Base-by-base conservation (phyloP, 2,888 invertebrate species). In the Brachylomia viminalis region DNA sequence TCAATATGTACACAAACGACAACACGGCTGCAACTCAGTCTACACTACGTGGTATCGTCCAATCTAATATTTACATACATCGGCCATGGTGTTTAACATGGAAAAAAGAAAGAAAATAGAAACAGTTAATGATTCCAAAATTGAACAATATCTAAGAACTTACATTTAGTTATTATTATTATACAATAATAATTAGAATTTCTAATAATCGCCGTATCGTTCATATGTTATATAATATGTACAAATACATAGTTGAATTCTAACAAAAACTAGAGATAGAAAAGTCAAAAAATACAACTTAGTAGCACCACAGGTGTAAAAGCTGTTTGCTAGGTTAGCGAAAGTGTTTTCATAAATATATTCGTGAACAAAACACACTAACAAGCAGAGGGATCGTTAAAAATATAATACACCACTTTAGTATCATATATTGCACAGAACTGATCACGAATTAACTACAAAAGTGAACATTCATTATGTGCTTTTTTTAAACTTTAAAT, bases 271-370 rank as follows among this genome's bases (percentile, higher is more conserved):
- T 3, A 62, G 54, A n/a, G 64, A 73, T 27, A 62, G 13, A 65
- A 52, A 38, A 72, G 47, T 47, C 47, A 72, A 73, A 42, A 70
- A 78, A 77, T 69, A 82, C 75, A 91, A 90, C 84, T 89, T 90
- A 90, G 79, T 90, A 91, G 91, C 91, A 91, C 91, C 91, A 87
- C 82, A 81, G 80, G 80, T 85, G 84, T 83, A 83, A 80, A 83
- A 80, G 77, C 82, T 84, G 85, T 77, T 64, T 59, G 49, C 61
- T 58, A 45, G 23, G 38, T 42, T 62, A 72, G 61, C 52, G n/a
- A 49, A 47, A n/a, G 42, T 83, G 64, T 68, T 79, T 49, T 49
- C 10, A 68, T 72, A 72, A 59, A 77, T 68, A 74, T 15, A 67
- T 56, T 85, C 45, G 71, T 65, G 73, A 78, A 73, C 49, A 64